These are phyloP conservation scores for Zootoca vivipara DNA, from an alignment of 2,113 vertebrate species.

Conservation along the genomic window DNA sequence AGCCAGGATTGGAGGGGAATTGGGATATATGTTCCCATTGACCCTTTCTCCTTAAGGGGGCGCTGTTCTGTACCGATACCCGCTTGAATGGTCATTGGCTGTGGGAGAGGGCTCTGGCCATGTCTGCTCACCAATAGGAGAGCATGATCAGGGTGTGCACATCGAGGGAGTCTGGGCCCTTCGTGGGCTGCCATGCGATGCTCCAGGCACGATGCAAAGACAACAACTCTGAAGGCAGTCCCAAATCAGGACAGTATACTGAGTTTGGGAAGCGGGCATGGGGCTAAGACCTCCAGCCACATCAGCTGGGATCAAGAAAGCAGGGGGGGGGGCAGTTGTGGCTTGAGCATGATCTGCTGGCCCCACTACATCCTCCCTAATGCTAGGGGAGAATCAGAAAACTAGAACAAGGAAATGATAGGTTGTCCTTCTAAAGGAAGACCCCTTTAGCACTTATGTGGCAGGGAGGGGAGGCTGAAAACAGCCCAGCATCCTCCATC, in stretches of 20 bases:
- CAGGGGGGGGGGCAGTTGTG: background rate
- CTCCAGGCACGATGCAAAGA: background rate
- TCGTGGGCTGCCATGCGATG: too few relatives aligned
- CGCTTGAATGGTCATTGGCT: background rate
- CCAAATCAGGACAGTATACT: too few relatives aligned
- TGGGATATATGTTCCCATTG: background rate
- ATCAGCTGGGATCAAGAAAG: background rate
- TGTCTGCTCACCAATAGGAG: background rate
- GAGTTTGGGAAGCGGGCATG: background rate
- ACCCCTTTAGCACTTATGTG: too few relatives aligned
- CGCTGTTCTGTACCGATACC: background rate
- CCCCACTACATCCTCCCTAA: too few relatives aligned
- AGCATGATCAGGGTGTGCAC: background rate
- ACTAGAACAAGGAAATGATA: background rate
- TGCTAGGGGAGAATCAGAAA: background rate
- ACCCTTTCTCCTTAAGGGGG: too few relatives aligned
- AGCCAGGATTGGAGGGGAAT: too few relatives aligned
- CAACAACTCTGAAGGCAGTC: background rate
- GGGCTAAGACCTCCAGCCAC: background rate
- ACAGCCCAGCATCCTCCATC: background rate
- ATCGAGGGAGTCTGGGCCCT: background rate
- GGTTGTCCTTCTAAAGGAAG: background rate
- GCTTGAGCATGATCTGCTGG: background rate
- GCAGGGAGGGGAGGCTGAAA: too few relatives aligned
- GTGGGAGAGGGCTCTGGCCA: too few relatives aligned